Percentiles rank a stretch among this genome's conserved stretches.
Conservation (phyloP, 1,140 invertebrate genomes). For the Sminthurinus signatus region DNA sequence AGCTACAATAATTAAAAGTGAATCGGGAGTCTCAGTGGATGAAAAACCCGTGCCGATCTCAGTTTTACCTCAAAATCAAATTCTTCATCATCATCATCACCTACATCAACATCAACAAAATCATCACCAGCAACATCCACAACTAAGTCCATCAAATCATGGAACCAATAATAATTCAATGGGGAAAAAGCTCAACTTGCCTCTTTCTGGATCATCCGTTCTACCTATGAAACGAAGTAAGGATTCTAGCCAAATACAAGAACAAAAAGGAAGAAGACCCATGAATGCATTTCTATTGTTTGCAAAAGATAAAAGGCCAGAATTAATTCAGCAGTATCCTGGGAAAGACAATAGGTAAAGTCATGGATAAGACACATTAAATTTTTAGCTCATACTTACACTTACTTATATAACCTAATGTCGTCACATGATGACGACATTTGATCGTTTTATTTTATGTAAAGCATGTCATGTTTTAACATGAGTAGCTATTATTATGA, state of each 20-base stretch:
- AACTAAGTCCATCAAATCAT: constrained; percentile 1
- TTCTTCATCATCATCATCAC: neutral
- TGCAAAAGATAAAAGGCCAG: constrained; percentile 51
- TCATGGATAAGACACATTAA: neutral
- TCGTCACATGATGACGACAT: too few relatives aligned
- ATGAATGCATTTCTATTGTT: constrained; percentile 58
- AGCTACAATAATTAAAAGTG: constrained; percentile 1
- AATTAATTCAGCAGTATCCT: constrained; percentile 52
- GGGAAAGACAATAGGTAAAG: constrained; percentile 54
- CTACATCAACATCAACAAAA: constrained; percentile 7
- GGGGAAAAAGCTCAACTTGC: neutral
- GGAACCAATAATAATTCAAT: neutral
- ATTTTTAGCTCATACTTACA: constrained; percentile 2
- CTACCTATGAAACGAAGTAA: constrained; percentile 1
- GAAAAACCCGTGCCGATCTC: constrained; percentile 28
- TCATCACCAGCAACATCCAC: neutral
- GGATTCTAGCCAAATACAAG: constrained; percentile 7
- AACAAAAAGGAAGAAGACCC: constrained; percentile 45
- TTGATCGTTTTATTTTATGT: too few relatives aligned
- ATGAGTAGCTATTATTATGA: too few relatives aligned
- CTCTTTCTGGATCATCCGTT: neutral
- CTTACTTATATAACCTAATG: constrained; percentile 2
- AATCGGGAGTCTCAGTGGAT: constrained; percentile 6
- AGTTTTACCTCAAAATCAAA: constrained; percentile 27
- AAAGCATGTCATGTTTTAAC: too few relatives aligned